Conservation (phyloP, 92 coral and sea anemone species). For the Palythoa caribaeorum region DNA sequence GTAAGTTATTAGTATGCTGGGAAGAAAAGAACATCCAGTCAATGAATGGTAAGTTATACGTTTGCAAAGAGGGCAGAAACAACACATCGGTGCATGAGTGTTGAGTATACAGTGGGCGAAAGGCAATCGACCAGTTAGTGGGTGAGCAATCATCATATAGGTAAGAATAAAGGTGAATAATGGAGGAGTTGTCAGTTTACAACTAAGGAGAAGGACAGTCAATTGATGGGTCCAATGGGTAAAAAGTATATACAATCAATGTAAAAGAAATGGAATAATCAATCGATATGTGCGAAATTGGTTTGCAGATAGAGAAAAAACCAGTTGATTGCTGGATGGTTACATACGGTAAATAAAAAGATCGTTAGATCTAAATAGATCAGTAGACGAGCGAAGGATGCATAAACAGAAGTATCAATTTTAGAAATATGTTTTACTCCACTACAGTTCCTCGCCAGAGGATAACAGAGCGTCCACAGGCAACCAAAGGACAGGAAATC, state of each 20-base stretch:
- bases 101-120: not conserved
- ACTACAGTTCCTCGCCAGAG: conserved; percentile 13
- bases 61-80: too few species aligned
- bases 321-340: not conserved
- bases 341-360: not conserved
- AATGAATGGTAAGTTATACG: too few species aligned
- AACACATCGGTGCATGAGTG: too few species aligned
- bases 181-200: not conserved
- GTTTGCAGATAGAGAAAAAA: not conserved
- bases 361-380: not conserved
- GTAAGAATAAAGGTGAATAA: not conserved
- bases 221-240: not conserved
- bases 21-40: not conserved
- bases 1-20: not conserved
- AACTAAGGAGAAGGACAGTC: not conserved
- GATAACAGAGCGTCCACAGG: conserved; percentile 18
- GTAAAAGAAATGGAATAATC: not conserved
- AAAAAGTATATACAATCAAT: too few species aligned
- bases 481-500: conserved; percentile 1
- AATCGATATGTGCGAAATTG: not conserved
- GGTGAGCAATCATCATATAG: not conserved
- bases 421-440: not conserved
- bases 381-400: too few species aligned
- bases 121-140: not conserved
- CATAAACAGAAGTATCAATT: not conserved